Evolutionary conservation across 2,888 invertebrate species (phyloP), one percentile per base, ranked within the genome.

Genomic region (Diarsia mendica): DNA sequence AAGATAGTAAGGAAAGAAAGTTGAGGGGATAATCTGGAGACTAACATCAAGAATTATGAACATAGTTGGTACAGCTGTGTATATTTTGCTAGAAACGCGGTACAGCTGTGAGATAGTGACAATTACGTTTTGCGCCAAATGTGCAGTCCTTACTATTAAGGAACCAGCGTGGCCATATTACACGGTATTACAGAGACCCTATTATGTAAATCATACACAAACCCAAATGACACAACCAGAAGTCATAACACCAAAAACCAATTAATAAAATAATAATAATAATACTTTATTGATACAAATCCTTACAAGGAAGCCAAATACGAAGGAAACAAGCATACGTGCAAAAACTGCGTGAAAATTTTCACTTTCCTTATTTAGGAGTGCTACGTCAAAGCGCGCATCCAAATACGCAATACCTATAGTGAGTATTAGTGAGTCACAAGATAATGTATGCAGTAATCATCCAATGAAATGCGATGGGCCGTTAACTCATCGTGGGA

Each of bases 381-480:
- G 20, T 53, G 49, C 61, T 70, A 77, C 68, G 28, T 55, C 60
- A 63, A 77, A 67, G 60, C 72, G 55, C 58, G 70, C 67, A 76
- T 72, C 53, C 20, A 83, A 75, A 86, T 79, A 79, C 78, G 55
- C 73, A 79, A 67, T 72, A 67, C 61, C 65, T 78, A 65, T 60
- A 85, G 60, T 82, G 55, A 58, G 58, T 58, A 58, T 58, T 58
- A 28, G 58, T 58, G 87, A 85, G 46, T 86, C 87, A 88, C 72
- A 63, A 63, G 51, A 70, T 81, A 87, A 79, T 81, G 64, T 75
- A 85, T 74, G 65, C 67, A 71, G 84, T 84, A 83, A 87, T 84
- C 88, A 88, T 87, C 80, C 85, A 88, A 87, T 88, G 88, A 88
- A 87, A 85, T 84, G 84, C 84, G 81, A 82, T 87, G 82, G 79